phyloP scores from a whole-genome alignment of 2,797 vertebrate genomes.

The Myoxocephalus aenaeus region DNA sequence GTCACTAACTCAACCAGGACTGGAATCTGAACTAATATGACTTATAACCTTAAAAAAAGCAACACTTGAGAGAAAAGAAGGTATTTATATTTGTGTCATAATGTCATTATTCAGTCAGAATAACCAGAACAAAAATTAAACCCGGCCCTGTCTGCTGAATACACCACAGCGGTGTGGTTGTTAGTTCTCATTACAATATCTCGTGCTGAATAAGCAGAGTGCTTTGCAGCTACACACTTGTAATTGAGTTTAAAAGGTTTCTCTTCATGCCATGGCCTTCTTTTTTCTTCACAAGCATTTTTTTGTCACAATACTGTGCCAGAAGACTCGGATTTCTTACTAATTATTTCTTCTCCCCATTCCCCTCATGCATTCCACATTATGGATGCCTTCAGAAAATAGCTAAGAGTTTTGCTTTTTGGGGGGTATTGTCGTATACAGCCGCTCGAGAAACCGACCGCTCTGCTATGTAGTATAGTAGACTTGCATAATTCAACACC shows the following conservation, averaged over 20 bases:
- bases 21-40: background rate
- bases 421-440: background rate
- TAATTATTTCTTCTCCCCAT: conserved; percentile 1
- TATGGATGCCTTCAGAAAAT: conserved; percentile 11
- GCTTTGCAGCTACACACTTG: background rate
- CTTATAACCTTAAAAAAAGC: background rate
- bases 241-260: conserved; percentile 15
- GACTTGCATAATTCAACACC: conserved; percentile 42
- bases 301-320: background rate
- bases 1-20: background rate
- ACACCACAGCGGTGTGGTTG: background rate
- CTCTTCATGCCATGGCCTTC: conserved; percentile 2
- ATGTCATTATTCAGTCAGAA: background rate
- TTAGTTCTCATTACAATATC: conserved; percentile 1
- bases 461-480: conserved; percentile 23
- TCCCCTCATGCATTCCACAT: conserved; percentile 14
- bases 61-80: background rate
- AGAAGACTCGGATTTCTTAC: background rate
- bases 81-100: background rate
- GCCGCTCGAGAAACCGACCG: background rate
- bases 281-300: background rate
- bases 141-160: background rate
- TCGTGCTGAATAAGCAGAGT: conserved; percentile 15
- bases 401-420: background rate
- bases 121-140: background rate